Evolutionary conservation across 1,140 invertebrate genomes (phyloP), one percentile per base, ranked within the genome.

Genomic region (Helicoverpa zea): DNA sequence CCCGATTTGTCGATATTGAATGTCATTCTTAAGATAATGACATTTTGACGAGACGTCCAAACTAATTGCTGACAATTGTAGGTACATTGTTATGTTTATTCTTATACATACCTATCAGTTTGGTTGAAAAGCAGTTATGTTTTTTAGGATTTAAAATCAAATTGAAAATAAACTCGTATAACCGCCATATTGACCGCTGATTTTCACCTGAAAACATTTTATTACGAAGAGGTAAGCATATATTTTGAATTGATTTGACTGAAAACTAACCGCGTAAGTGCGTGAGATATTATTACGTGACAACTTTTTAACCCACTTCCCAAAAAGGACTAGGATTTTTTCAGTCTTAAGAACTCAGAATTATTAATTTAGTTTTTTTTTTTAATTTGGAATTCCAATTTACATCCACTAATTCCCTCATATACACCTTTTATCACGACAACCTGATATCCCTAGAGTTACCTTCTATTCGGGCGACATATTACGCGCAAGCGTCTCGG

Each of bases 11-110:
- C 80, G 54, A 84, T 80, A 76, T 77, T 75, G 82, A 73, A 75
- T 83, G 83, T 83, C 81, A 79, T 85, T 87, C 81, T 82, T 64
- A 77, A 70, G 81, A 83, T 87, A 83, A 85, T 81, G 82, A 84
- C 80, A 75, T 82, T 84, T 86, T 66, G 68, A 84, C 43, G 77
- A 84, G 74, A 77, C 61, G 43, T 51, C 61, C 72, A 79, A 79
- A 81, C 80, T 83, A 85, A 83, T 83, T 81, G 79, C 66, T 54
- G 52, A 49, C 43, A 23, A 68, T 68, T 56, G 49, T 51, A 49
- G 23, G 61, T 77, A 23, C 2, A 78, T 66, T 64, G 77, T 79
- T 66, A 16, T n/a, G 35, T 66, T 18, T 61, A 77, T 77, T 61
- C 61, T 54, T 56, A 64, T 23, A 23, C 23, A 23, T 23, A n/a